phyloP scores from a whole-genome alignment of 2,797 vertebrate species.

The Melanotaenia trifasciata region DNA sequence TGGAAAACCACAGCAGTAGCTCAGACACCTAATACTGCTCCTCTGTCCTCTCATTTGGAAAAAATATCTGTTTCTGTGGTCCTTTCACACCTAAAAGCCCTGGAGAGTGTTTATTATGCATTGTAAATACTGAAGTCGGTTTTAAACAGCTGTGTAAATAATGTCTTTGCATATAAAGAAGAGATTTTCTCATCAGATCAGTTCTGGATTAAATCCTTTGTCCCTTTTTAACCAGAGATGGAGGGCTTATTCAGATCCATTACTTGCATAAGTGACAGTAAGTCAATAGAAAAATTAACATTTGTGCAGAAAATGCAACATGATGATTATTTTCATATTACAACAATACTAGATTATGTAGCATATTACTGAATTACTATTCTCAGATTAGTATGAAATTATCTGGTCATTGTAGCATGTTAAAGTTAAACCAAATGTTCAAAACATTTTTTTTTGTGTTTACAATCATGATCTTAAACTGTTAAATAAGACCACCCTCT shows the following conservation, averaged over 20 bases:
- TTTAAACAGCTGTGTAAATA: background rate
- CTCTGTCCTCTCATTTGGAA: background rate
- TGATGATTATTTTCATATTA: background rate
- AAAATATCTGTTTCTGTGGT: background rate
- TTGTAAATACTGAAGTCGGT: background rate
- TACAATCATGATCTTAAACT: background rate
- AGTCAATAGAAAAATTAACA: background rate
- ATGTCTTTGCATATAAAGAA: constrained; percentile 1
- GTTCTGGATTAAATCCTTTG: background rate
- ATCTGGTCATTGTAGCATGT: background rate
- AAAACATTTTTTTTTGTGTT: background rate
- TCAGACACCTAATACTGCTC: background rate
- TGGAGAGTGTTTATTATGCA: background rate
- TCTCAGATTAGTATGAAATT: background rate
- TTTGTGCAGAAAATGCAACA: background rate
- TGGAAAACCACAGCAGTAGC: background rate
- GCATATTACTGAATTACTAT: background rate
- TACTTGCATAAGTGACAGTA: background rate
- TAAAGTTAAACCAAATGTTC: background rate
- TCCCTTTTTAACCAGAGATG: background rate
- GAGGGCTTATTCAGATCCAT: background rate
- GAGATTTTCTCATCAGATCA: background rate
- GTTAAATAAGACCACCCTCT: background rate
- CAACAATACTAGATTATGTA: background rate
- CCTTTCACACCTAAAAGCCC: constrained; percentile 3